These are phyloP conservation scores for Lepus europaeus DNA, from an alignment of 2,113 vertebrate genomes.

Conservation along the genomic window DNA sequence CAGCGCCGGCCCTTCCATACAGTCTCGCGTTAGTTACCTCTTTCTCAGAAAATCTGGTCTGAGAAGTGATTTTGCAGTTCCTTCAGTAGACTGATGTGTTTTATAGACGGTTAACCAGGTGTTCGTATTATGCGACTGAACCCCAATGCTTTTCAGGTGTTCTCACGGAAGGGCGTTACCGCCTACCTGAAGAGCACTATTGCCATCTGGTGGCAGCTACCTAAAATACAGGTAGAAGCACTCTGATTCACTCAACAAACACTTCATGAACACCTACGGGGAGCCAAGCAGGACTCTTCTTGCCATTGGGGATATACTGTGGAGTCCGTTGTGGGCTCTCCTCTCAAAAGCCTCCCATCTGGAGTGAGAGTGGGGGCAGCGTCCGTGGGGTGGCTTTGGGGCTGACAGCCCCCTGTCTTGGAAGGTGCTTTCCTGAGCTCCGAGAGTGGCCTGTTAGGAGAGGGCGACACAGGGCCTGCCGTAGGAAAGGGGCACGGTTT, in stretches of 20 bases:
- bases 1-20: background rate
- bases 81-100: background rate
- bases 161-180: fast-evolving
- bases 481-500: background rate
- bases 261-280: background rate
- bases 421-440: background rate
- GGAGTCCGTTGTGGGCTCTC: background rate
- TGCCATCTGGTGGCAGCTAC: conserved; percentile 79
- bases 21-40: background rate
- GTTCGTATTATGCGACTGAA: background rate
- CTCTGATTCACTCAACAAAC: conserved; percentile 21
- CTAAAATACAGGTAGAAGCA: conserved; percentile 60
- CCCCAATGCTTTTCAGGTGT: background rate
- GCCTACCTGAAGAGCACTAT: background rate
- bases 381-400: background rate
- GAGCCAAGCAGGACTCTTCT: background rate
- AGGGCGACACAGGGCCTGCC: background rate
- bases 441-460: background rate
- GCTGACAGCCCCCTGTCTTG: background rate
- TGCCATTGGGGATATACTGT: background rate
- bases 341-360: background rate
- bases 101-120: background rate
- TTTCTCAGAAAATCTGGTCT: background rate
- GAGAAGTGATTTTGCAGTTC: conserved; percentile 19
- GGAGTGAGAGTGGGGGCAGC: background rate